Evolutionary conservation across 2,113 vertebrate genomes (phyloP), one percentile per base, ranked within the genome.

Genomic region (Leptodactylus fuscus): DNA sequence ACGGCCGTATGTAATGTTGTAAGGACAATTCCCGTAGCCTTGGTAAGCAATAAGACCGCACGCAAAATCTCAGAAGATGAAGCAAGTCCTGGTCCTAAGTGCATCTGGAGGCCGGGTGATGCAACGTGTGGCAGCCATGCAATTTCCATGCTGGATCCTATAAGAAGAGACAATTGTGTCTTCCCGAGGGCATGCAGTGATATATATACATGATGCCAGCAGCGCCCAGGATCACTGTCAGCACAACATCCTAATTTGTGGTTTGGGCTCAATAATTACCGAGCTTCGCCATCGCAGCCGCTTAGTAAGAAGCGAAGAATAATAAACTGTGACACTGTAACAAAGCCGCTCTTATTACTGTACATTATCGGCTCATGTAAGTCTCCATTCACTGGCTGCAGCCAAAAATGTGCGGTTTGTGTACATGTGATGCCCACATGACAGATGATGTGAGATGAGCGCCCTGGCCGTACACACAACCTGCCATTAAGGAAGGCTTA

Each of bases 261-360:
- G 76, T 79, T 79, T 60, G 22, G 22, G 34, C 34, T n/a, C 27
- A 53, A 53, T 55, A 58, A 79, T 58, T 58, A 79, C n/a, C 0
- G 2, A 3, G n/a, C 76, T n/a, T 53, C 8, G 18, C 34, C 12
- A 55, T 55, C 22, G 16, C 13, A 11, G 5, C 60, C 10, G 13
- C 24, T 41, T 41, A 3, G 32, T 76, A 20, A 18, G 18, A 48
- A 44, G 24, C 7, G 73, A 49, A 29, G 51, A 75, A 48, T 3
- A 32, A 32, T 13, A 24, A 58, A 24, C 10, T 36, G 3, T 36
- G 3, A 2, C 20, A 55, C 10, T 1, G 34, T 27, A 79, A 58
- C 51, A 79, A 75, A 75, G 51, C 18, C 5, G 15, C 53, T 24
- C 10, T 8, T 34, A n/a, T 13, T 22, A 5, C 48, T 36, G 32